Base-by-base conservation (phyloP, 2,113 vertebrate species). In the Datnioides undecimradiatus region DNA sequence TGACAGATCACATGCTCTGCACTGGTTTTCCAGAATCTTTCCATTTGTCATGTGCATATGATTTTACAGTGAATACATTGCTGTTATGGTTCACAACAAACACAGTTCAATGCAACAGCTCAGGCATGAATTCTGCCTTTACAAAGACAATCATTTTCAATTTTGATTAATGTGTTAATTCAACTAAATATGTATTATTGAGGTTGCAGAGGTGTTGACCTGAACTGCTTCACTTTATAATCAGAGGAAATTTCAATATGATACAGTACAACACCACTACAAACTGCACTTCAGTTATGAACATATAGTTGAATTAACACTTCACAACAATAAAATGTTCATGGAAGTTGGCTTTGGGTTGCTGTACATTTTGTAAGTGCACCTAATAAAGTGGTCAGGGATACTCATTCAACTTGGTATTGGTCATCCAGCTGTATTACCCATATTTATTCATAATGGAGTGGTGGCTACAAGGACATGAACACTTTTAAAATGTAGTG, bases 1-100 rank as follows among this genome's bases (percentile, higher is more conserved):
- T 10, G 48, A 76, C 51, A 73, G 41, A 68, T 87, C 84, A 84
- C 70, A 72, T 85, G 77, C 14, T 2, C 4, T 17, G 13, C 3
- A 9, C 0, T 51, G 25, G 67, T 76, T 79, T 54, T 68, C 21
- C 23, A 17, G 67, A 64, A 40, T 16, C 1, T 74, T 71, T 80
- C 57, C 31, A 63, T 78, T 68, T 52, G 25, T 83, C 75, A 60
- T 66, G 31, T 43, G 70, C 38, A 41, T 40, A 27, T 48, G 40
- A 33, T 17, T 64, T 36, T 29, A 38, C 29, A 65, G 17, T 58
- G 25, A 72, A 49, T 5, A 2, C 13, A 31, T 55, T n/a, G 27
- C 13, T 66, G 17, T 46, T 7, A 48, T 6, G 27, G 14, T 5
- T 12, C 6, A 2, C 36, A 31, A 33, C 16, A 54, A 40, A 31